Base-by-base conservation (phyloP, 2,888 invertebrate species). In the Tanaodytes sp. region DNA sequence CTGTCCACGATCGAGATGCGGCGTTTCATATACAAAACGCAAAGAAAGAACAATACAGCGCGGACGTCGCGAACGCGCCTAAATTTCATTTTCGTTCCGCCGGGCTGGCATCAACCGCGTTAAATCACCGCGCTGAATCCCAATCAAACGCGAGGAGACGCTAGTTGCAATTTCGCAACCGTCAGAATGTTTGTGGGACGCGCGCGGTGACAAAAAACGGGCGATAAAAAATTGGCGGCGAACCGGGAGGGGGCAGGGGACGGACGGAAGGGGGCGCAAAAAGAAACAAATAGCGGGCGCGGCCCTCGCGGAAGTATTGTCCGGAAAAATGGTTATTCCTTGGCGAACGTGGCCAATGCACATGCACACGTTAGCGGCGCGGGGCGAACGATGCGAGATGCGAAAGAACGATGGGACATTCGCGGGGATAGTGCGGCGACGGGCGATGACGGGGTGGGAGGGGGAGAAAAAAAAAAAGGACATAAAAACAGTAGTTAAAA, bases 271-370 rank as follows among this genome's bases (percentile, higher is more conserved):
- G 9, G 11, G 30, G 33, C 14, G 33, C n/a, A 46, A 46, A 46
- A 48, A 46, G n/a, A 14, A 36, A 23, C 4, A 12, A 27, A 27
- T 27, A 9, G 27, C 27, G 18, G n/a, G 18, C 9, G 11, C 20
- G 9, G 42, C 12, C 12, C 2, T 20, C 23, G 48, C 37, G 45
- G 30, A 52, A 36, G 61, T 37, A 77, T 76, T 78, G 77, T 75
- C 76, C 76, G 75, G 76, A 80, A 80, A 80, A 80, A 79, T 80
- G 80, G 78, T 79, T 80, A 80, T 78, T 80, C 76, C 79, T 78
- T 80, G 74, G 77, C 78, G 61, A 78, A 78, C 78, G 77, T 78
- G 78, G 73, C 78, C 75, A 75, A 77, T 78, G 79, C 77, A 77
- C 78, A 79, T 78, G 76, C 27, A 79, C 79, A 76, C 76, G 74